Conservation (phyloP, 2,113 vertebrate genomes). For the Murina feae region DNA sequence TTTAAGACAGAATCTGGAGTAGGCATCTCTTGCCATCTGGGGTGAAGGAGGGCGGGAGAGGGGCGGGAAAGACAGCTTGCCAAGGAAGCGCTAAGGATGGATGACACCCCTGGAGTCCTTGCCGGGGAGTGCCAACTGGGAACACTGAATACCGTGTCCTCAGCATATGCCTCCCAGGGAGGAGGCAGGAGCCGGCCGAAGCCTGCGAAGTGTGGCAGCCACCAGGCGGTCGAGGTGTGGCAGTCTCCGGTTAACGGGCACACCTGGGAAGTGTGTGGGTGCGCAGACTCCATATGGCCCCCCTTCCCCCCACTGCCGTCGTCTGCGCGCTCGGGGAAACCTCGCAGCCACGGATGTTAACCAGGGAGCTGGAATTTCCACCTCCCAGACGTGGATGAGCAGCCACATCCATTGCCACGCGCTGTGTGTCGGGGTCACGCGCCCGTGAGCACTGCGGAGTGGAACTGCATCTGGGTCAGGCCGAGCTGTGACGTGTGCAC, state of each 20-base stretch:
- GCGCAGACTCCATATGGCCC: rapidly evolving
- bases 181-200: rapidly evolving
- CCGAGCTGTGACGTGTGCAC: rapidly evolving
- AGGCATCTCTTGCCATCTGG: neutral
- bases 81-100: neutral
- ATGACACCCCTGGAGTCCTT: neutral
- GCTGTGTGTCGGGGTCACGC: rapidly evolving
- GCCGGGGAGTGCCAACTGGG: neutral
- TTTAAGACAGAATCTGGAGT: neutral
- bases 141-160: neutral
- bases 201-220: neutral
- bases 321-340: neutral
- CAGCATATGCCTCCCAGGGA: neutral
- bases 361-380: rapidly evolving
- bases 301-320: rapidly evolving
- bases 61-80: neutral
- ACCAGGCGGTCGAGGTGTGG: neutral
- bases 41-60: neutral
- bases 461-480: rapidly evolving
- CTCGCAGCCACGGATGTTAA: rapidly evolving
- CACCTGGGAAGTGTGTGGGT: neutral
- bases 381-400: rapidly evolving
- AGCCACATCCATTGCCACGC: rapidly evolving
- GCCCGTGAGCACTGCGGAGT: rapidly evolving
- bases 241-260: neutral